These are phyloP conservation scores for Pedetes capensis DNA, from an alignment of 2,113 vertebrate species.

Conservation along the genomic window DNA sequence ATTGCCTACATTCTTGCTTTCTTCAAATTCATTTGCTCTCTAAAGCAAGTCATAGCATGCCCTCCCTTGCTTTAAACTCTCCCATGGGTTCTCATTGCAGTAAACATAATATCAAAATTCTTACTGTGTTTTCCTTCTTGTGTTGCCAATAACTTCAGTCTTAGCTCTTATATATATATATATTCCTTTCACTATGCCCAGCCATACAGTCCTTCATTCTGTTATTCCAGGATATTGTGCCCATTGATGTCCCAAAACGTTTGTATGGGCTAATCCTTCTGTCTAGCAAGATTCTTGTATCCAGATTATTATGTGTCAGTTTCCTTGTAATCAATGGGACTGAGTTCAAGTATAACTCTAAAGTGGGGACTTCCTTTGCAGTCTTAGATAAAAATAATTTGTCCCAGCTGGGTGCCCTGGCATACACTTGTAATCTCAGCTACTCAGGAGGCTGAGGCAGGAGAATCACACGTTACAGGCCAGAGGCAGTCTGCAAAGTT, in stretches of 20 bases:
- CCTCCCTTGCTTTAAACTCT: background rate
- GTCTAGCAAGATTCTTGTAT: background rate
- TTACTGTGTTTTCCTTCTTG: background rate
- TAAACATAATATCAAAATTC: background rate
- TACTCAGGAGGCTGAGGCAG: too few species aligned
- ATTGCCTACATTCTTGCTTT: background rate
- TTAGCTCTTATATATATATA: background rate
- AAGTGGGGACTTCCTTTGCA: background rate
- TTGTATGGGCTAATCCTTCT: background rate
- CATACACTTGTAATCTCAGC: too few species aligned
- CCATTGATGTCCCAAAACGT: background rate
- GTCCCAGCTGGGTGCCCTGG: too few species aligned
- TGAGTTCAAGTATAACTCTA: background rate
- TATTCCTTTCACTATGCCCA: background rate
- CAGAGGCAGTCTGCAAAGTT: too few species aligned
- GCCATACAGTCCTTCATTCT: background rate
- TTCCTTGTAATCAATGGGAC: background rate
- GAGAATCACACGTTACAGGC: too few species aligned
- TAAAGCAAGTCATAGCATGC: background rate
- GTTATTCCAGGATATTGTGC: background rate
- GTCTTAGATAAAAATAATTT: background rate
- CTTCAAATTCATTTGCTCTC: background rate
- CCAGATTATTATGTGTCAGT: background rate
- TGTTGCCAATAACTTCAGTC: background rate
- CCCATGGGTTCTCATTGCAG: background rate